Percentiles rank a stretch among this genome's conserved stretches.
Conservation (phyloP, 2,888 invertebrate species). For the Lamproptera curius region DNA sequence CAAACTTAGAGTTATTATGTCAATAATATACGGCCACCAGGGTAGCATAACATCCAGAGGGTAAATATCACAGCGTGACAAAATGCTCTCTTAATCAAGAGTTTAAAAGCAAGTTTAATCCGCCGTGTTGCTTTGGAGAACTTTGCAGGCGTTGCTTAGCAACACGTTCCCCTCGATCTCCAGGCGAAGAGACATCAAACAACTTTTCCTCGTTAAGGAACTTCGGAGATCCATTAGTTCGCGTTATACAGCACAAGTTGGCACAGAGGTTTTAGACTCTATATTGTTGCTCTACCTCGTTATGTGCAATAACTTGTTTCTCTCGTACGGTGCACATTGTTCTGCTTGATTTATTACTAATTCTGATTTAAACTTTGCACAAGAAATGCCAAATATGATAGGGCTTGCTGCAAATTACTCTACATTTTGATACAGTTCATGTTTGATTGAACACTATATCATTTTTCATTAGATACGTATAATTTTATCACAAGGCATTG, state of each 20-base stretch:
- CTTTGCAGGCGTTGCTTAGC: slow-evolving; percentile 13
- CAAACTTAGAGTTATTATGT: too few species aligned
- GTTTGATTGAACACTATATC: too few species aligned
- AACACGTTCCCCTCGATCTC: slow-evolving; percentile 4
- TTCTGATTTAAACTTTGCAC: too few species aligned
- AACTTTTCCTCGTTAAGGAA: slow-evolving; percentile 21
- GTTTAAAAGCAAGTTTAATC: slow-evolving; percentile 5
- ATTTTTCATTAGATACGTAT: too few species aligned
- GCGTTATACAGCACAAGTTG: slow-evolving; percentile 10
- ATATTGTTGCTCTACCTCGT: background rate
- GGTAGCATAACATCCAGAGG: too few species aligned
- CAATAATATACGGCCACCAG: too few species aligned
- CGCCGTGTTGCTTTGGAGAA: slow-evolving; percentile 1
- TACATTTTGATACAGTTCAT: too few species aligned
- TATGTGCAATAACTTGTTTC: background rate
- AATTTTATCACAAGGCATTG: too few species aligned
- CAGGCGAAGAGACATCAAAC: slow-evolving; percentile 8
- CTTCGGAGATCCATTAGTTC: slow-evolving; percentile 17
- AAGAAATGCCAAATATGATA: too few species aligned
- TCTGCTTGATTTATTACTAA: too few species aligned
- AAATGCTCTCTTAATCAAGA: slow-evolving; percentile 3
- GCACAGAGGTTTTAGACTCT: slow-evolving; percentile 1
- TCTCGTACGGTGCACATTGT: too few species aligned
- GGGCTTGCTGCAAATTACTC: too few species aligned
- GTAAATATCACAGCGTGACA: background rate